These are phyloP conservation scores for Camptogramma bilineatum DNA, from an alignment of 2,888 invertebrate species.

Conservation along the genomic window DNA sequence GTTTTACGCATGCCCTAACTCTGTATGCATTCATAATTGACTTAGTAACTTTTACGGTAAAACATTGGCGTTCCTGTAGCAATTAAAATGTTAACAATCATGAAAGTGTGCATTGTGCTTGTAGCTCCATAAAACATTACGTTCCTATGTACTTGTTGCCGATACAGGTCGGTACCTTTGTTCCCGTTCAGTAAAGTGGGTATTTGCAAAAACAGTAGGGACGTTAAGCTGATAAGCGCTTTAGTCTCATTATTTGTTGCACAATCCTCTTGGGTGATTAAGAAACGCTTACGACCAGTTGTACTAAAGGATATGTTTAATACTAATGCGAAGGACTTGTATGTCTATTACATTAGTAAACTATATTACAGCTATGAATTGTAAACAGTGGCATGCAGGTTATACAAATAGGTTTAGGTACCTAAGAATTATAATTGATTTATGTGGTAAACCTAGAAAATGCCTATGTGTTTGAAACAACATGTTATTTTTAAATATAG, in stretches of 20 bases:
- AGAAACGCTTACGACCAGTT: constrained; percentile 32
- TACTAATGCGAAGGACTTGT: background rate
- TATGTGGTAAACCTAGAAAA: background rate
- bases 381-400: constrained; percentile 13
- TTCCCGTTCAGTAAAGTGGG: constrained; percentile 23
- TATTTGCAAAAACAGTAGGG: constrained; percentile 25
- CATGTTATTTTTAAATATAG: too few relatives aligned
- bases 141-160: constrained; percentile 14
- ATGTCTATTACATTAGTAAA: constrained; percentile 16
- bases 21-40: background rate
- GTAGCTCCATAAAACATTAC: constrained; percentile 16
- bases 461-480: too few relatives aligned
- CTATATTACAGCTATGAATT: background rate
- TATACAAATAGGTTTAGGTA: constrained; percentile 1
- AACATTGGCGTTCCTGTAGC: background rate
- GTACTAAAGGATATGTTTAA: constrained; percentile 15
- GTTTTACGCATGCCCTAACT: background rate
- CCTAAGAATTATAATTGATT: background rate
- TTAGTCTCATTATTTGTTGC: constrained; percentile 38
- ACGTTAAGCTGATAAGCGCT: constrained; percentile 30
- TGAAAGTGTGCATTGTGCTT: constrained; percentile 5
- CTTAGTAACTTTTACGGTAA: background rate
- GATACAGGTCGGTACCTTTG: constrained; percentile 20
- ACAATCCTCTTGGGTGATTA: constrained; percentile 46
- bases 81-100: constrained; percentile 16